A percentile compares a stretch with the other conserved stretches of the same genome.
Evolutionary conservation across 2,113 vertebrate genomes (phyloP).

Genomic region (Nothoprocta perdicaria): DNA sequence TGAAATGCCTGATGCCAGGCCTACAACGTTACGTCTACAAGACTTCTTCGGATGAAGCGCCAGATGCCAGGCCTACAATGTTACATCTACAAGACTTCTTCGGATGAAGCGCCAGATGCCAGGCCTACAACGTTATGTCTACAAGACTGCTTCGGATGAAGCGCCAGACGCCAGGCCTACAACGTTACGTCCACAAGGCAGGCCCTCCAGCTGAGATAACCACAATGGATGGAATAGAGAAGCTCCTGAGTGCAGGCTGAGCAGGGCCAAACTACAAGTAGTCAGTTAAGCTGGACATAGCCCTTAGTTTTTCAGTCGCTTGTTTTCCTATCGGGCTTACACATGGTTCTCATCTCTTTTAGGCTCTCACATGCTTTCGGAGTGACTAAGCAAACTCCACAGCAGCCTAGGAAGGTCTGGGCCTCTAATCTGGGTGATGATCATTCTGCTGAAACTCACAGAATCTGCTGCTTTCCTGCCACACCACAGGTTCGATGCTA

Average conservation of each 20-base stretch:
- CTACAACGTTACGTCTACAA: too few relatives aligned
- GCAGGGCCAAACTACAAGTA: background rate
- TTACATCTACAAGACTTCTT: background rate
- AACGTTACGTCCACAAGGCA: background rate
- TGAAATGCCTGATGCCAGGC: background rate
- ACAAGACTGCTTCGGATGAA: background rate
- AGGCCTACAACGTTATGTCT: too few relatives aligned
- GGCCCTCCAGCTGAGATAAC: background rate
- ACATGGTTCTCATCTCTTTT: background rate
- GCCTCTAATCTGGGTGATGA: background rate
- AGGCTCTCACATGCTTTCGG: background rate
- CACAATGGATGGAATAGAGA: background rate
- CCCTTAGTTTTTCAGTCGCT: background rate
- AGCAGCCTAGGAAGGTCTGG: background rate
- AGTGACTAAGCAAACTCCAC: background rate
- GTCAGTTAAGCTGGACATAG: rapidly evolving
- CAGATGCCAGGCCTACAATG: background rate
- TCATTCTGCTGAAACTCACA: background rate
- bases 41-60: background rate
- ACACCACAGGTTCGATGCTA: background rate
- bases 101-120: background rate
- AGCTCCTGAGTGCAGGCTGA: background rate
- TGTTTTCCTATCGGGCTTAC: background rate
- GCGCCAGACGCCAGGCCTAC: background rate
- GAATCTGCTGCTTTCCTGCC: background rate